phyloP scores from a whole-genome alignment of 2,113 vertebrate species.

The Rynchops niger region DNA sequence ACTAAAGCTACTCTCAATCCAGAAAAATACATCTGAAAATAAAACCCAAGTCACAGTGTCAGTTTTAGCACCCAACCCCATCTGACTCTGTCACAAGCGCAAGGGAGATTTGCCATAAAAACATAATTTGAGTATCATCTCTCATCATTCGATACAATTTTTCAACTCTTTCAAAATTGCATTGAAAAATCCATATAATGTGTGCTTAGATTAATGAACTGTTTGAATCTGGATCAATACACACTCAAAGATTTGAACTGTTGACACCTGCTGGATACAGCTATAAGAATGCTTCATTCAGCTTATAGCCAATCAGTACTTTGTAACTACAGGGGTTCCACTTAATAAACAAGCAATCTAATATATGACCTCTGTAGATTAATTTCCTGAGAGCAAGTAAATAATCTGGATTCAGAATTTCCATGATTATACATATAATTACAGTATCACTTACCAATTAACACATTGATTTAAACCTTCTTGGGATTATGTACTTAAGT shows the following conservation, averaged over 20 bases:
- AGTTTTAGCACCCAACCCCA: not conserved
- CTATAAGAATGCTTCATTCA: slow-evolving; percentile 65
- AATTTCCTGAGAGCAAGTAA: slow-evolving; percentile 80
- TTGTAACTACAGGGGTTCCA: slow-evolving; percentile 75
- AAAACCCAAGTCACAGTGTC: not conserved
- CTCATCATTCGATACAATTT: slow-evolving; percentile 83
- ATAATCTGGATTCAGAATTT: slow-evolving; percentile 80
- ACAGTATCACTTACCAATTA: slow-evolving; percentile 81
- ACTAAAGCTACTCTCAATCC: slow-evolving; percentile 2
- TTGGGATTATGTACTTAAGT: slow-evolving; percentile 74
- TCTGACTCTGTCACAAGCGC: slow-evolving; percentile 18
- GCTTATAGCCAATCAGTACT: slow-evolving; percentile 72
- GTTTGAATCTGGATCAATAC: slow-evolving; percentile 83
- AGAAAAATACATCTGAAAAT: slow-evolving; percentile 26
- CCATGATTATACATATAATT: slow-evolving; percentile 81
- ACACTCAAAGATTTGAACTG: slow-evolving; percentile 73
- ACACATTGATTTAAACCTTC: slow-evolving; percentile 76
- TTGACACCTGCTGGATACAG: slow-evolving; percentile 80
- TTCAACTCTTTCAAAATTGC: slow-evolving; percentile 79
- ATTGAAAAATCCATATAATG: slow-evolving; percentile 84
- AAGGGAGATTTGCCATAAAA: slow-evolving; percentile 68
- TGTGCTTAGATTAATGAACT: slow-evolving; percentile 86
- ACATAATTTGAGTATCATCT: slow-evolving; percentile 79
- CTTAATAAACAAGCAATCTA: slow-evolving; percentile 82
- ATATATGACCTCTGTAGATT: slow-evolving; percentile 77